Percentiles rank a stretch among this genome's conserved stretches.
phyloP scores from a whole-genome alignment of 2,113 vertebrate genomes.

The Campylomormyrus numenius region DNA sequence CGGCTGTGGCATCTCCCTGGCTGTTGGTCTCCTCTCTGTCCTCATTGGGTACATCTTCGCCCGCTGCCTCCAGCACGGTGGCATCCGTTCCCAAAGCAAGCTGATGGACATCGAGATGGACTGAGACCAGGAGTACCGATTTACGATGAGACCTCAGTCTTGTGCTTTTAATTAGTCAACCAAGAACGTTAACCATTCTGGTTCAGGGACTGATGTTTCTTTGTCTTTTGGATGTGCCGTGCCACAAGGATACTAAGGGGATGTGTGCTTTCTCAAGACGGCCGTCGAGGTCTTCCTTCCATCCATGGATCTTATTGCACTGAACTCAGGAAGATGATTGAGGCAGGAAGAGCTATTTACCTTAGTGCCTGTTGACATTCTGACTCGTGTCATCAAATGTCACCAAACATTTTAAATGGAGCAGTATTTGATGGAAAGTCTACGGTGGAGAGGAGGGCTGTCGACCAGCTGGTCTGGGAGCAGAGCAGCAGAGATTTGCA shows the following conservation, averaged over 20 bases:
- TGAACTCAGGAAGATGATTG: background rate
- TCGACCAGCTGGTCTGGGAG: background rate
- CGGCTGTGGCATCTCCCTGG: slow-evolving; percentile 57
- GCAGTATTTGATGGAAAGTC: background rate
- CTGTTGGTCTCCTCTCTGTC: slow-evolving; percentile 66
- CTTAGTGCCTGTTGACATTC: background rate
- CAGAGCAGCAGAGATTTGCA: background rate
- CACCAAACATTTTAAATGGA: background rate
- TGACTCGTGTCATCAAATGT: background rate
- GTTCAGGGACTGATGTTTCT: background rate
- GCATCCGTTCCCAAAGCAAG: slow-evolving; percentile 55
- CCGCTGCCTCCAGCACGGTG: slow-evolving; percentile 62
- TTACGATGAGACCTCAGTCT: background rate
- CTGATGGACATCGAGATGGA: slow-evolving; percentile 74
- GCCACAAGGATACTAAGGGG: background rate
- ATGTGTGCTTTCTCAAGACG: background rate
- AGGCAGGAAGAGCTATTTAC: background rate
- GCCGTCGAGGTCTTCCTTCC: background rate
- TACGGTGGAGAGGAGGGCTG: background rate
- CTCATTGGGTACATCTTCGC: slow-evolving; percentile 71
- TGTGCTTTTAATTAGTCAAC: background rate
- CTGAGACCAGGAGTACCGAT: slow-evolving; percentile 39
- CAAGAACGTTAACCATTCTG: background rate
- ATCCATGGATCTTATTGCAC: background rate
- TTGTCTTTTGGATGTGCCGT: background rate